These are phyloP conservation scores for Protaetia brevitarsis DNA, from an alignment of 1,140 invertebrate genomes.

Conservation along the genomic window DNA sequence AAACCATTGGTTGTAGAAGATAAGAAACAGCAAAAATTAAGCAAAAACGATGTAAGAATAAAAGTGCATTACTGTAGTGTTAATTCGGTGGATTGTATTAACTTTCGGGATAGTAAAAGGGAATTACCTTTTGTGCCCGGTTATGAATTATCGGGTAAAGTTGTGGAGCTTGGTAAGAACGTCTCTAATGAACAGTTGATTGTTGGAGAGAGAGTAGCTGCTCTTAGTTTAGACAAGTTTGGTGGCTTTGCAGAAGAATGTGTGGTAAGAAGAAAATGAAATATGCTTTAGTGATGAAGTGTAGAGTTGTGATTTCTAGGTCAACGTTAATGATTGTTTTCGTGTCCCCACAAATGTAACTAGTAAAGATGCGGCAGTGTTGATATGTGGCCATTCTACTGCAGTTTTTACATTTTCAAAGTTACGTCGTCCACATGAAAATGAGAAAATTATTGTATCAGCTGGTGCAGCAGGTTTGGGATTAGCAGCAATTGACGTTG, in stretches of 20 bases:
- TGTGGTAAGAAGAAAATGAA: constrained; percentile 40
- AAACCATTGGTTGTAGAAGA: constrained; percentile 49
- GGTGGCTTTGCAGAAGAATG: constrained; percentile 53
- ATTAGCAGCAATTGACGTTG: constrained; percentile 58
- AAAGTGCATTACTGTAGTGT: constrained; percentile 55
- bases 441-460: constrained; percentile 53
- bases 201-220: constrained; percentile 49
- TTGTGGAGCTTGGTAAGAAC: constrained; percentile 48
- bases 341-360: constrained; percentile 51
- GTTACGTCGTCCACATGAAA: constrained; percentile 50
- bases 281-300: too few relatives aligned
- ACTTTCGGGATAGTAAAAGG: constrained; percentile 48
- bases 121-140: constrained; percentile 53
- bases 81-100: constrained; percentile 55
- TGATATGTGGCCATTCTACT: constrained; percentile 54
- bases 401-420: constrained; percentile 54
- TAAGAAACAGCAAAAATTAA: constrained; percentile 44
- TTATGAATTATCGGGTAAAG: constrained; percentile 54
- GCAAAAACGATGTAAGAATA: constrained; percentile 47
- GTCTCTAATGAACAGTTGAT: constrained; percentile 37
- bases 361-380: constrained; percentile 52
- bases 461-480: constrained; percentile 57
- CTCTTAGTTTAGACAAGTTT: constrained; percentile 45
- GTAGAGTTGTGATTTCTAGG: constrained; percentile 31
- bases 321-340: constrained; percentile 52